Percentiles rank a stretch among this genome's conserved stretches.
These are phyloP conservation scores for Eleutherodactylus coqui DNA, from an alignment of 2,797 vertebrate genomes.

Conservation along the genomic window DNA sequence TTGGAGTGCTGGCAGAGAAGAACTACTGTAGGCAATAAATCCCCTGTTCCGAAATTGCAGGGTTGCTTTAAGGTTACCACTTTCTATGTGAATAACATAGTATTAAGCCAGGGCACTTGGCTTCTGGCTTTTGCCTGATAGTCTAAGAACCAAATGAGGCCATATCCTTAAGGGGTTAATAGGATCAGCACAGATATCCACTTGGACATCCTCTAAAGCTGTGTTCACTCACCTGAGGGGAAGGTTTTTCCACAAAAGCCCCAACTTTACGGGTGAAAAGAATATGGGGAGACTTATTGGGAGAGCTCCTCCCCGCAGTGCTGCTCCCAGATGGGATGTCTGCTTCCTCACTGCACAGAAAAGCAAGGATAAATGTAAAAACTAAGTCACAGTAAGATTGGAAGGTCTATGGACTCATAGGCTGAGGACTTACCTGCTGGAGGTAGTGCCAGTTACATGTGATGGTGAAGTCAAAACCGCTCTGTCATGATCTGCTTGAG, in stretches of 20 bases:
- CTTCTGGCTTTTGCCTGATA: too few relatives aligned
- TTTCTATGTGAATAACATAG: too few relatives aligned
- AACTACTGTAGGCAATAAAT: too few relatives aligned
- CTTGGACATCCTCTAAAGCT: too few relatives aligned
- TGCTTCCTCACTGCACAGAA: conserved; percentile 77
- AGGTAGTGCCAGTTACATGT: conserved; percentile 83
- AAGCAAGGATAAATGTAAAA: neutral
- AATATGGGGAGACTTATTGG: conserved; percentile 83
- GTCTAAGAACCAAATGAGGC: too few relatives aligned
- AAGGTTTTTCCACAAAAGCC: conserved; percentile 95
- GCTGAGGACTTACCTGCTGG: conserved; percentile 80
- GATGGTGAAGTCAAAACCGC: conserved; percentile 70
- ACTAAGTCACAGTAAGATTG: too few relatives aligned
- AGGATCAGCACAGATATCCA: too few relatives aligned
- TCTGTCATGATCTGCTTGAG: conserved; percentile 84
- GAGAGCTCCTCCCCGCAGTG: conserved; percentile 76
- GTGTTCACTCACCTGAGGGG: conserved; percentile 78
- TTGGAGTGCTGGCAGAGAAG: too few relatives aligned
- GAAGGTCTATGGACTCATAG: neutral
- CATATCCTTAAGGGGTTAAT: too few relatives aligned
- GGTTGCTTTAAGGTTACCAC: too few relatives aligned
- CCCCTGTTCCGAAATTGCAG: too few relatives aligned
- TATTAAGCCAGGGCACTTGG: too few relatives aligned
- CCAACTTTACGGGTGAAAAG: conserved; percentile 93
- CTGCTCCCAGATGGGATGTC: conserved; percentile 84